Evolutionary conservation across 2,888 invertebrate genomes (phyloP).

Genomic region (Octodonta nipae): DNA sequence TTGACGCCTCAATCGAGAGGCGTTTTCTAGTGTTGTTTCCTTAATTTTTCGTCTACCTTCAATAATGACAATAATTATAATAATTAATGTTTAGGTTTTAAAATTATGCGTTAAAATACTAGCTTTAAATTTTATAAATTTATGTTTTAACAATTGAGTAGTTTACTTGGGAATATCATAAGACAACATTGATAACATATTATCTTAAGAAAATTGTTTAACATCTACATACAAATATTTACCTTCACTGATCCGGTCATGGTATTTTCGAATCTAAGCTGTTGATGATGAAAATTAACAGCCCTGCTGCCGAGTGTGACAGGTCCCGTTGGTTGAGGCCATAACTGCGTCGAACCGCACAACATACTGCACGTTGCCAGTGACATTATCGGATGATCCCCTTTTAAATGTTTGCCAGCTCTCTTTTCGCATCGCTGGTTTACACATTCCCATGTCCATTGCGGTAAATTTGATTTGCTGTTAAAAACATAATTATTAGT

Average conservation of each 20-base stretch:
- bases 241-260: slow-evolving; percentile 35
- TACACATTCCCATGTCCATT: slow-evolving; percentile 68
- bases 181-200: too few species aligned
- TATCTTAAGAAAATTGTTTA: too few species aligned
- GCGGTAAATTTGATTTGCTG: slow-evolving; percentile 43
- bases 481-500: slow-evolving; percentile 13
- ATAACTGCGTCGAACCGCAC: slow-evolving; percentile 60
- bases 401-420: slow-evolving; percentile 28
- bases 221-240: too few species aligned
- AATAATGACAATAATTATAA: too few species aligned
- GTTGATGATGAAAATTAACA: slow-evolving; percentile 43
- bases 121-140: too few species aligned
- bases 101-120: too few species aligned
- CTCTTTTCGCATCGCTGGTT: slow-evolving; percentile 55
- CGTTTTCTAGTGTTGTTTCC: too few species aligned
- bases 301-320: slow-evolving; percentile 53
- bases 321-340: slow-evolving; percentile 68
- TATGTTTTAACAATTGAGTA: too few species aligned
- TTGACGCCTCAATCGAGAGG: too few species aligned
- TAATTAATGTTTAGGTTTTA: too few species aligned
- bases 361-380: slow-evolving; percentile 65
- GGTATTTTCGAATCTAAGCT: slow-evolving; percentile 38
- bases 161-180: too few species aligned
- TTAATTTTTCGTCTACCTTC: too few species aligned
- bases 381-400: slow-evolving; percentile 44